These are phyloP conservation scores for Drosophila limbata DNA, from an alignment of 2,888 invertebrate species.

Conservation along the genomic window DNA sequence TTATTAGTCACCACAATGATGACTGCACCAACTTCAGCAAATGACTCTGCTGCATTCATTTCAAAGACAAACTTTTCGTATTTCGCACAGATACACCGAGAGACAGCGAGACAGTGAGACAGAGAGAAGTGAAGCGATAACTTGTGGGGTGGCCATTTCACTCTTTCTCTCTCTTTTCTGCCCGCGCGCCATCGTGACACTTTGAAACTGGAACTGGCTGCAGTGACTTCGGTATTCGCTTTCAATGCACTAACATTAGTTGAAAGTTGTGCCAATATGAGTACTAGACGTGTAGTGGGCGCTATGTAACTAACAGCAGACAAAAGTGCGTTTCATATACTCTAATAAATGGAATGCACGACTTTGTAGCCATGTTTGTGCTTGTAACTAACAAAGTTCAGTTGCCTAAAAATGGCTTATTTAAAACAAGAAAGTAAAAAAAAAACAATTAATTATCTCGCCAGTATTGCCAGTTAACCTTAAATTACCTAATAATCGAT, in stretches of 20 bases:
- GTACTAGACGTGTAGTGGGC: background rate
- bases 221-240: conserved; percentile 29
- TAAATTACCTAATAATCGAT: too few species aligned
- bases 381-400: background rate
- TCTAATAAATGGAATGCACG: background rate
- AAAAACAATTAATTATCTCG: too few species aligned
- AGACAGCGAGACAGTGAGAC: background rate
- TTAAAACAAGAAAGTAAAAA: too few species aligned
- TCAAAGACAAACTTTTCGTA: conserved; percentile 64
- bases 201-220: conserved; percentile 44
- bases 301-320: conserved; percentile 1
- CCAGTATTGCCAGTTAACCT: too few species aligned
- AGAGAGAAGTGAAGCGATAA: conserved; percentile 18
- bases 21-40: conserved; percentile 53
- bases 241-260: conserved; percentile 18
- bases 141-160: conserved; percentile 17
- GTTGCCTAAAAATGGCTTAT: background rate
- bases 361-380: background rate
- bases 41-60: conserved; percentile 64
- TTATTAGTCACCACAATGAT: conserved; percentile 60
- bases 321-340: conserved; percentile 5
- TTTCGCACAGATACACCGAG: conserved; percentile 42
- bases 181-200: conserved; percentile 19
- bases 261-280: conserved; percentile 1
- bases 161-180: background rate